Percentiles rank a stretch among this genome's conserved stretches.
Conservation (phyloP, 2,888 invertebrate genomes). For the Athalia rosae region DNA sequence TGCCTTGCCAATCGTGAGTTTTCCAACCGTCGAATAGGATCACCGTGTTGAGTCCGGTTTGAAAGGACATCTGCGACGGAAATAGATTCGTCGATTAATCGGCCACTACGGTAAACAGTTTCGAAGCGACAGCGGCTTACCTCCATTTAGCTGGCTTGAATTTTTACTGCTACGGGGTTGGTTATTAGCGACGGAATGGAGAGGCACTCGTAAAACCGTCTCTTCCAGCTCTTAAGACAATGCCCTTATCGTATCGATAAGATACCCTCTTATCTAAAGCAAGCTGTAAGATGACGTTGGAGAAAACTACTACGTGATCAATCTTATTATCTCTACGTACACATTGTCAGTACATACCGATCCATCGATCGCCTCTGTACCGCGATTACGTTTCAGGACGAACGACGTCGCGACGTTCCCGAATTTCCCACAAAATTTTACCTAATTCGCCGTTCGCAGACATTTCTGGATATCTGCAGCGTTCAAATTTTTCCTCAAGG, state of each 20-base stretch:
- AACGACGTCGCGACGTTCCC: too few relatives aligned
- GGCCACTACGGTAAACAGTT: not conserved
- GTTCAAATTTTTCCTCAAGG: too few relatives aligned
- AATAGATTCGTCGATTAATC: not conserved
- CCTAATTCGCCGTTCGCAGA: too few relatives aligned
- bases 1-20: constrained; percentile 71
- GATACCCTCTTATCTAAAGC: constrained; percentile 10
- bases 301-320: constrained; percentile 5
- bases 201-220: not conserved
- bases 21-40: constrained; percentile 76
- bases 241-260: constrained; percentile 33
- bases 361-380: too few relatives aligned
- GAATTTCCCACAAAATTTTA: too few relatives aligned
- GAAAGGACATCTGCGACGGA: constrained; percentile 74
- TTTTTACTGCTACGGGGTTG: not conserved
- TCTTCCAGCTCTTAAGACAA: not conserved
- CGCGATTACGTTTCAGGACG: too few relatives aligned
- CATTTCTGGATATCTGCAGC: too few relatives aligned
- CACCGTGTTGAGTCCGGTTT: constrained; percentile 73
- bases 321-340: not conserved
- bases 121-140: not conserved
- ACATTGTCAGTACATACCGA: too few relatives aligned
- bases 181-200: not conserved
- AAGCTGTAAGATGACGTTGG: not conserved
- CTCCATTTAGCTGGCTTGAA: constrained; percentile 14